Evolutionary conservation across 2,888 invertebrate genomes (phyloP).

Genomic region (Acanthoscelides obtectus): DNA sequence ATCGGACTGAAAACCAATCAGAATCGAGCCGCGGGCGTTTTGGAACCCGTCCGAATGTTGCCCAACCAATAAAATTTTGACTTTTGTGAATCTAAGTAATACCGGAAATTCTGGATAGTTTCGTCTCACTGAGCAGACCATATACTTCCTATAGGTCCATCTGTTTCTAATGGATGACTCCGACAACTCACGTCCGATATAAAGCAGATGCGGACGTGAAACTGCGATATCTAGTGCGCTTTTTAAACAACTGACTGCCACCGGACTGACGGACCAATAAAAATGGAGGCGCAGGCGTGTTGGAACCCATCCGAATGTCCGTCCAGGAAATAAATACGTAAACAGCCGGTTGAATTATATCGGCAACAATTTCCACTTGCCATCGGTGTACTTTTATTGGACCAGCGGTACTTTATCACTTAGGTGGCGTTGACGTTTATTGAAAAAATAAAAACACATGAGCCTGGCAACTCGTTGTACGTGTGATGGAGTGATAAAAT

Average conservation of each 20-base stretch:
- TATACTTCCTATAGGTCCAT: too few species aligned
- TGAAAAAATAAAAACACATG: conserved; percentile 12
- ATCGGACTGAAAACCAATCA: too few species aligned
- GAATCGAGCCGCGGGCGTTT: too few species aligned
- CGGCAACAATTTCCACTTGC: conserved; percentile 13
- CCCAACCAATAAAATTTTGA: too few species aligned
- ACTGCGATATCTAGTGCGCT: background rate
- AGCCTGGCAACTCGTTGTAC: background rate
- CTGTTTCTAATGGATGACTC: too few species aligned
- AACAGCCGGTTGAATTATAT: conserved; percentile 17
- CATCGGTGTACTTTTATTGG: conserved; percentile 20
- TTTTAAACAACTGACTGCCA: background rate
- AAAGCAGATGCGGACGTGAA: too few species aligned
- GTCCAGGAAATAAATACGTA: conserved; percentile 17
- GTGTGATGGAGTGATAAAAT: background rate
- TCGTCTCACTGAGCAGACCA: too few species aligned
- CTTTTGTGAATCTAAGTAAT: too few species aligned
- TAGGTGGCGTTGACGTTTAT: conserved; percentile 18
- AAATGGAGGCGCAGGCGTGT: background rate
- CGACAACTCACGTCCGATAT: too few species aligned
- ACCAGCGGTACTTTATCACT: conserved; percentile 19
- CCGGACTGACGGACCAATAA: background rate
- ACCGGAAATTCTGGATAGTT: too few species aligned
- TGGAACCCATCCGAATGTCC: background rate
- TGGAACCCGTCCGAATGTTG: too few species aligned